Evolutionary conservation across 1,140 invertebrate species (phyloP), one percentile per base, ranked within the genome.

Genomic region (Zaprionus vittiger): DNA sequence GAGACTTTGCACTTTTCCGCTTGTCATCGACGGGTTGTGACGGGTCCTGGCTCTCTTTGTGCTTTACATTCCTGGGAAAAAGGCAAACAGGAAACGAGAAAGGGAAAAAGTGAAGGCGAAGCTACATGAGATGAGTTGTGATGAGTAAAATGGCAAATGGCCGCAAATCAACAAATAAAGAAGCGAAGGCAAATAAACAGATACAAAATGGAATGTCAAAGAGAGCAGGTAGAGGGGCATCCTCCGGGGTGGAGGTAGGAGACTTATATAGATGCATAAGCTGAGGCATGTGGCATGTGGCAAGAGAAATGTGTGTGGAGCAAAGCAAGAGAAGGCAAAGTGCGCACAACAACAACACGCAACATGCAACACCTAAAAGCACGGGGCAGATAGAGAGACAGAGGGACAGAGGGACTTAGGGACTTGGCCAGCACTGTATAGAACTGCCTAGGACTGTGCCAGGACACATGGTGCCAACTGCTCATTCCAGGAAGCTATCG

Each of bases 141-240:
- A 47, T 28, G 59, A 57, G 66, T 66, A 69, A 66, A 66, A 62
- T 38, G 59, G 37, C 65, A 75, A 64, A 75, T 75, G 73, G 54
- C 73, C 73, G 73, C 67, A 71, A 70, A 75, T 75, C 73, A 71
- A 75, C 60, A 75, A 75, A 70, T 62, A 70, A 52, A 49, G 54
- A 47, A 63, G 38, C 38, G 56, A 49, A 64, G 17, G 65, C 71
- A 63, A 75, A 75, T 62, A 70, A 64, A 75, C 73, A 63, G 38
- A 70, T 49, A 26, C 57, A 52, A 22, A 61, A 59, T 57, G 28
- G 24, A 41, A 66, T 67, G 52, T 26, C 54, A 55, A 26, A 26
- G 15, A 6, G 15, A 12, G 9, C 2, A 20, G 14, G 17, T 5
- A 26, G 31, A 63, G 24, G 4, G 20, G 28, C 5, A 31, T 1